Base-by-base conservation (phyloP, 2,888 invertebrate genomes). In the Crossocerus cetratus region DNA sequence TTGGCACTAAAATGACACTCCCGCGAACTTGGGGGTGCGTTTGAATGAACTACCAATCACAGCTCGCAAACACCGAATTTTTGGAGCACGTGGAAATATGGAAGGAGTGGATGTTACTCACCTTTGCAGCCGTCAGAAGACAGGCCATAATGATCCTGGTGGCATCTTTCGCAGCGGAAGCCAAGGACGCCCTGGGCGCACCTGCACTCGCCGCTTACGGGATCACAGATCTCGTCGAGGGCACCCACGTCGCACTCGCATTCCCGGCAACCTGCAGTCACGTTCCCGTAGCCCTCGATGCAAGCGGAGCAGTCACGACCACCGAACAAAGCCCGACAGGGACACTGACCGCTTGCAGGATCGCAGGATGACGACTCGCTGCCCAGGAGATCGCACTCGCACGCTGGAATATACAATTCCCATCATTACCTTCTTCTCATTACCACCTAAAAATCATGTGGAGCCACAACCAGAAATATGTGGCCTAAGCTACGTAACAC, bases 181-280 rank as follows among this genome's bases (percentile, higher is more conserved):
- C 97, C 96, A 77, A 94, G 93, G 1, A 96, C 96, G 74, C 97
- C 96, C 0, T 92, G 89, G 54, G 94, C 94, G 91, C 97, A 98
- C 49, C 92, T 91, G 91, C 98, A 98, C 74, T 93, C 93, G 8
- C 98, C 98, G n/a, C 93, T 93, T 56, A 91, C 90, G 0, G 94
- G 90, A 89, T 96, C 94, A 91, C 99, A 99, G 22, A 92, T 88
- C n/a, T 91, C 90, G 66, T 92, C 92, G 44, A 91, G 87, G 0
- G 98, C 93, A 21, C 96, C 97, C 70, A 92, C 88, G 78, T 95
- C 93, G 88, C 99, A 99, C 66, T 93, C 93, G 90, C 98, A 99
- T 44, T 93, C 91, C 1, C 93, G 93, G 88, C 98, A 99, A 32
- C 96, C 95, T 3, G 94, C 93, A 4, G 94, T 94, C 53, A 96